Percentiles rank a stretch among this genome's conserved stretches.
These are phyloP conservation scores for Amphilophus citrinellus DNA, from an alignment of 2,113 vertebrate species.

Conservation along the genomic window DNA sequence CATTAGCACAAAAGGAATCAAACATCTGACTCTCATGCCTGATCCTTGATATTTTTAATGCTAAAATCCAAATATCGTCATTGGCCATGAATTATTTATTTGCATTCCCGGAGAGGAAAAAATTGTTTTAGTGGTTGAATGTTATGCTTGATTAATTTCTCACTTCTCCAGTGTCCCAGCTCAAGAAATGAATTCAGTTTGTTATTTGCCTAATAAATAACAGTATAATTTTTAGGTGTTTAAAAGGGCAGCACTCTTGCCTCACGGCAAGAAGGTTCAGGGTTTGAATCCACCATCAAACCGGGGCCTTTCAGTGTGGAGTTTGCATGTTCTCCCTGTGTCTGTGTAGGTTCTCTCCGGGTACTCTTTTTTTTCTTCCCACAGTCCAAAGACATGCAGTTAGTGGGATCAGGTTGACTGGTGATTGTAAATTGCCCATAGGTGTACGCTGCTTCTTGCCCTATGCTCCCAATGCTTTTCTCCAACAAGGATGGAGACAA, in stretches of 20 bases:
- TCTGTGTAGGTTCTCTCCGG: too few species aligned
- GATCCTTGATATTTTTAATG: background rate
- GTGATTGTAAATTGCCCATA: too few species aligned
- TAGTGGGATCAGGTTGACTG: too few species aligned
- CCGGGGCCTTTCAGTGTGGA: too few species aligned
- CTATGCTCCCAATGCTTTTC: background rate
- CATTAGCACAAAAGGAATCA: background rate
- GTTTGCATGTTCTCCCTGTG: too few species aligned
- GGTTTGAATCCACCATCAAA: too few species aligned
- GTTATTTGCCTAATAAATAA: background rate
- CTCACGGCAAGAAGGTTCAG: too few species aligned
- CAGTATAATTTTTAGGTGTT: background rate
- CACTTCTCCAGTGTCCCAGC: too few species aligned
- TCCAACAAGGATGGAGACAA: background rate
- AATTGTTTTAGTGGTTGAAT: background rate
- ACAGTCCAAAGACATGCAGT: too few species aligned
- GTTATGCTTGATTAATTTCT: rapidly evolving
- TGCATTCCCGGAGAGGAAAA: background rate
- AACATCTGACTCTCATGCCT: background rate
- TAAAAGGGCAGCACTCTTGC: too few species aligned
- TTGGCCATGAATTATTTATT: background rate
- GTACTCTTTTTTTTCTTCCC: too few species aligned
- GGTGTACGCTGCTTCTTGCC: too few species aligned
- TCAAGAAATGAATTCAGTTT: background rate
- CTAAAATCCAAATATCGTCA: background rate